These are phyloP conservation scores for Xestia sexstrigata DNA, from an alignment of 2,888 invertebrate species.

Conservation along the genomic window DNA sequence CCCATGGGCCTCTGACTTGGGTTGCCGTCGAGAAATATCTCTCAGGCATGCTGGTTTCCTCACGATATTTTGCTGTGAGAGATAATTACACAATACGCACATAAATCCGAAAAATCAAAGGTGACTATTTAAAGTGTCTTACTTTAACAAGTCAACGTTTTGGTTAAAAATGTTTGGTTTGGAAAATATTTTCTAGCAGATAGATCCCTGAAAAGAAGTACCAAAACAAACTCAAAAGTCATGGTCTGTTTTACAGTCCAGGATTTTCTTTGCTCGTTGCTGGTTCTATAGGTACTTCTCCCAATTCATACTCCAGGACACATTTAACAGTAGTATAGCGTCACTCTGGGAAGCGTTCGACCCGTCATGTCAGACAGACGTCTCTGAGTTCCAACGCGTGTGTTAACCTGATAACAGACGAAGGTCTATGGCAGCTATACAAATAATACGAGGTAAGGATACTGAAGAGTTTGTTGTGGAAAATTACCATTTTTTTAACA, in stretches of 20 bases:
- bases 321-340: conserved; percentile 1
- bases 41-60: no score
- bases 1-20: no score
- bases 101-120: no score
- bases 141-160: no score
- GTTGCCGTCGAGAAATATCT: no score
- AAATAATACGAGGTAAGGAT: conserved; percentile 31
- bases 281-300: not conserved
- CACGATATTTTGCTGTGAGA: no score
- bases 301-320: conserved; percentile 34
- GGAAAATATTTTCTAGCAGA: no score
- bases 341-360: conserved; percentile 65
- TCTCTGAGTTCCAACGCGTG: conserved; percentile 74
- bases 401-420: conserved; percentile 74
- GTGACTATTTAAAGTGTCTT: no score
- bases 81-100: no score
- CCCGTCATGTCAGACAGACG: conserved; percentile 65
- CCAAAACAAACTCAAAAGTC: not conserved
- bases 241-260: not conserved
- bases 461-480: conserved; percentile 18
- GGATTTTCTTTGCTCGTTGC: not conserved
- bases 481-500: conserved; percentile 31
- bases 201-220: not conserved
- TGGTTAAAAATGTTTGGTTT: no score
- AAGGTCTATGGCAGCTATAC: conserved; percentile 52